A percentile compares a stretch with the other conserved stretches of the same genome.
Evolutionary conservation across 2,888 invertebrate species (phyloP).

Genomic region (Eucera pruinosa): DNA sequence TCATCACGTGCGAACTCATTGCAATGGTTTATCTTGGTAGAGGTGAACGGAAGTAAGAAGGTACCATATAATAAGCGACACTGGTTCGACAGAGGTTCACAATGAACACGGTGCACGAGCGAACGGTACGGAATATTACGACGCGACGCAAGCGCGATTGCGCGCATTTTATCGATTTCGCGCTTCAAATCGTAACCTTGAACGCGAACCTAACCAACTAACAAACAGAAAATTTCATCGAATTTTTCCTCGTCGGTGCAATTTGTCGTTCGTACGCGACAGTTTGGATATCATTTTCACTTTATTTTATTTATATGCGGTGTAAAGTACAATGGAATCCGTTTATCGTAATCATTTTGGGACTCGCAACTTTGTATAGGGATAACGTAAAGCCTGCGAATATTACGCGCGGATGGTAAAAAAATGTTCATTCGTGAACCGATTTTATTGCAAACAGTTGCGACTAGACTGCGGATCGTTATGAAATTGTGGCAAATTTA

Average conservation of each 20-base stretch:
- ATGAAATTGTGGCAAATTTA: no score
- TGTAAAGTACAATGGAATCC: no score
- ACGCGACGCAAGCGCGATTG: slow-evolving; percentile 58
- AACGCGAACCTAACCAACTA: neutral
- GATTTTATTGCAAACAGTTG: no score
- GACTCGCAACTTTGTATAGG: no score
- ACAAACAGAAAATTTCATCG: neutral
- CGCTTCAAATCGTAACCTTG: slow-evolving; percentile 31
- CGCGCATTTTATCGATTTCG: slow-evolving; percentile 13
- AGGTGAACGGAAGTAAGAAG: neutral
- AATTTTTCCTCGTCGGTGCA: neutral
- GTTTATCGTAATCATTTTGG: no score
- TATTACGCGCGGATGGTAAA: no score
- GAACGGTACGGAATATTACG: neutral
- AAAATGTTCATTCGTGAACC: no score
- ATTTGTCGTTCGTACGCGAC: no score
- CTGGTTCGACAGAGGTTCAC: slow-evolving; percentile 13
- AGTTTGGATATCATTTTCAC: no score
- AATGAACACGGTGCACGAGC: slow-evolving; percentile 11
- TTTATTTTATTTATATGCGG: no score
- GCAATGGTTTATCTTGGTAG: neutral
- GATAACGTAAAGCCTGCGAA: no score
- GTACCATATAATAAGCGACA: slow-evolving; percentile 10
- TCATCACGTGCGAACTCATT: slow-evolving; percentile 75
- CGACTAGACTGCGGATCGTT: no score